Conservation (phyloP, 2,888 invertebrate species). For the Latrodectus elegans region DNA sequence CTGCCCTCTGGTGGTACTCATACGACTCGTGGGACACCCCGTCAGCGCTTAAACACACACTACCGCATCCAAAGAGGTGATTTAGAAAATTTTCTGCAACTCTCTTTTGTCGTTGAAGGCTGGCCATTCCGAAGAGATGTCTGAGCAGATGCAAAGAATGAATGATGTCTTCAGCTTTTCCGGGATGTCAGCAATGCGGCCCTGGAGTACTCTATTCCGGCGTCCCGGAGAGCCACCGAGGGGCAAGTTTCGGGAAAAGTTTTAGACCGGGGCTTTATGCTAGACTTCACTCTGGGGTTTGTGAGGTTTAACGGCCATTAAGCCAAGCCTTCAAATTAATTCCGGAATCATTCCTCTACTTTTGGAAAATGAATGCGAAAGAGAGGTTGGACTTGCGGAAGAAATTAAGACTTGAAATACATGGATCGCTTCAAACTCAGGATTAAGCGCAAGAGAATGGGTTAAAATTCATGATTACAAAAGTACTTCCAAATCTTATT, state of each 20-base stretch:
- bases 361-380: not conserved
- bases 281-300: slow-evolving; percentile 33
- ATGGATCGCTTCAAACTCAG: too few relatives aligned
- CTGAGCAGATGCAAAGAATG: slow-evolving; percentile 11
- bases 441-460: too few relatives aligned
- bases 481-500: too few relatives aligned
- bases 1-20: slow-evolving; percentile 60
- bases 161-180: slow-evolving; percentile 42
- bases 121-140: not conserved
- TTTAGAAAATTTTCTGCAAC: slow-evolving; percentile 48
- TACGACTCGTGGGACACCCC: slow-evolving; percentile 44
- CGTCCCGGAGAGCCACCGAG: not conserved
- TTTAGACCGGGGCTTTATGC: slow-evolving; percentile 43
- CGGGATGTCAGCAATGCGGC: slow-evolving; percentile 12
- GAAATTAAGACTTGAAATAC: not conserved
- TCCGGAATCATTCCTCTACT: not conserved
- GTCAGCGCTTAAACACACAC: slow-evolving; percentile 13
- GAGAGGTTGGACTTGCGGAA: slow-evolving; percentile 5
- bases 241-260: slow-evolving; percentile 49
- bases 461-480: too few relatives aligned
- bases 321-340: slow-evolving; percentile 36
- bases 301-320: slow-evolving; percentile 41
- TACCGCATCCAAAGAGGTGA: slow-evolving; percentile 46
- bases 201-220: not conserved
- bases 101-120: slow-evolving; percentile 48